Evolutionary conservation across 92 coral and sea anemone genomes (phyloP), one percentile per base, ranked within the genome.

Genomic region (Porites lobata): DNA sequence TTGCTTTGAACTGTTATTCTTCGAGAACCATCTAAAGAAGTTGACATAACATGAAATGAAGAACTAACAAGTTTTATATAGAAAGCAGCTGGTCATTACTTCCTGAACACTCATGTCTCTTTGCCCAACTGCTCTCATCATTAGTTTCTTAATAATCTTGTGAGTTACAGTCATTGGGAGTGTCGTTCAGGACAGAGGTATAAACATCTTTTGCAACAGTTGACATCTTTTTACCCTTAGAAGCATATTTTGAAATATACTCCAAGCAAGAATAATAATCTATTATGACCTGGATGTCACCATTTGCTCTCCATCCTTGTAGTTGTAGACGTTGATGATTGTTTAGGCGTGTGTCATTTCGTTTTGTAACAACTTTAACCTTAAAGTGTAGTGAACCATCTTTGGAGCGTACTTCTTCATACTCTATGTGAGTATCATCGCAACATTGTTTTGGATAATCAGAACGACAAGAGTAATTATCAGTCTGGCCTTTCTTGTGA

Each of bases 301-400:
- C 86, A 51, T 88, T 88, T 64, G 92, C 87, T 38, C 92, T 50
- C 92, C 87, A 88, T 50, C 92, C 87, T 88, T 86, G 93, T 19
- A 86, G 29, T 32, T 90, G 87, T 13, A 79, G 24, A 1, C 87
- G 77, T 58, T 90, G 93, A 65, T 90, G 87, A 29, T 76, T 78
- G 61, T 85, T 90, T 17, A 78, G 64, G 7, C 90, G 68, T 9
- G 72, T 20, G 59, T 90, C 91, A 64, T 90, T 86, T 65, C 91
- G 58, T 86, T 86, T 86, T 9, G 84, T 90, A 10, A 80, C 79
- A 9, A 90, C 80, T 58, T 66, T 89, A 19, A 67, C 92, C 74
- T 65, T 89, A 38, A 84, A 52, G 5, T 88, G 38, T 62, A 7
- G 22, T 32, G 65, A 11, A 26, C 88, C 72, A 67, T 72, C 81